A percentile compares a stretch with the other conserved stretches of the same genome.
Evolutionary conservation across 2,888 invertebrate genomes (phyloP).

Genomic region (Myopa testacea): DNA sequence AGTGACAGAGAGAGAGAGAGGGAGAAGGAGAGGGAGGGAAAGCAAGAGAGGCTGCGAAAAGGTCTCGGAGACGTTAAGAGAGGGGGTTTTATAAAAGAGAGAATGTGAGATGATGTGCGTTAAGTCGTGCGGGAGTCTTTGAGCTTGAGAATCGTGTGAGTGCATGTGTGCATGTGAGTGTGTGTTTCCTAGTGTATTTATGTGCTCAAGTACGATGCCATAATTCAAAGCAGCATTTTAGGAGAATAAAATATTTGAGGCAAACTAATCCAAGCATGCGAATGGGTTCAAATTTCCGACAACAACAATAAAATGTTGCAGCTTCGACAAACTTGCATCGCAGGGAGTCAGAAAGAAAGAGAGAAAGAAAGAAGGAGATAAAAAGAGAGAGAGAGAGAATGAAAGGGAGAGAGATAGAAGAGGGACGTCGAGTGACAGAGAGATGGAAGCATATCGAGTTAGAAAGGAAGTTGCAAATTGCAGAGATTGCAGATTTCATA

Average conservation of each 20-base stretch:
- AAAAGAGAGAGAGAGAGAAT: neutral
- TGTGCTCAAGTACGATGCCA: slow-evolving; percentile 18
- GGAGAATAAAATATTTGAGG: slow-evolving; percentile 39
- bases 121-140: too few species aligned
- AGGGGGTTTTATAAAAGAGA: neutral
- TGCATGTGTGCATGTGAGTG: neutral
- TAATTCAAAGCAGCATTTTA: slow-evolving; percentile 40
- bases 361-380: neutral
- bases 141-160: too few species aligned
- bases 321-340: neutral
- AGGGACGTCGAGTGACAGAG: neutral
- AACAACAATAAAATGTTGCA: neutral
- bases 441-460: neutral
- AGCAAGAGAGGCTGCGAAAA: too few species aligned
- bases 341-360: neutral
- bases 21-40: too few species aligned
- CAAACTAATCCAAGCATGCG: neutral
- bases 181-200: neutral
- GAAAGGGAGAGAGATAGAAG: neutral
- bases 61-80: too few species aligned
- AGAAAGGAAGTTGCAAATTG: slow-evolving; percentile 41
- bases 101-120: too few species aligned
- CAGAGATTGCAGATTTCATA: slow-evolving; percentile 39
- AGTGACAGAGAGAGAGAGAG: neutral
- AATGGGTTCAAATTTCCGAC: neutral